These are phyloP conservation scores for Hipposideros larvatus DNA, from an alignment of 2,797 vertebrate genomes.

Conservation along the genomic window DNA sequence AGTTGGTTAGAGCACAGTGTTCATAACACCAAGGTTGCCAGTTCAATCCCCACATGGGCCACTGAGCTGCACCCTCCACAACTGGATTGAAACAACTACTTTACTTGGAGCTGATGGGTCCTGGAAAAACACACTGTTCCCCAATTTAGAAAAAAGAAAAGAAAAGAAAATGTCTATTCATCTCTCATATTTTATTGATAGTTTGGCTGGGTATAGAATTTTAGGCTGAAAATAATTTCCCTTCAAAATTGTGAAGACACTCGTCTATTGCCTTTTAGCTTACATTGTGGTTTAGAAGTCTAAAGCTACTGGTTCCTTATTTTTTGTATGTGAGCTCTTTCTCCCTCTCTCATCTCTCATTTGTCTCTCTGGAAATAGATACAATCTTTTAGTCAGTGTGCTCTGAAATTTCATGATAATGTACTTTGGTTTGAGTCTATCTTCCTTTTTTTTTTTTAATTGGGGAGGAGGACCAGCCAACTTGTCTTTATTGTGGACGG, in stretches of 20 bases:
- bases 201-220: conserved; percentile 30
- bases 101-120: no score
- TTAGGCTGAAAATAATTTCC: conserved; percentile 33
- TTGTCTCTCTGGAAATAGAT: background rate
- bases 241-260: conserved; percentile 33
- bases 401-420: conserved; percentile 34
- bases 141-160: background rate
- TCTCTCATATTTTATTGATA: background rate
- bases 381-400: background rate
- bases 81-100: no score
- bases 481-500: no score
- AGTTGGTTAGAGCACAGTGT: no score
- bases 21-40: no score
- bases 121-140: no score
- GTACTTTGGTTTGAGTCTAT: background rate
- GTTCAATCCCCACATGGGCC: no score
- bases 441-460: no score
- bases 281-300: background rate
- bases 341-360: background rate
- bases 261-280: background rate
- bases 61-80: no score
- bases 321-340: background rate
- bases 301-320: background rate
- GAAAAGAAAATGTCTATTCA: background rate
- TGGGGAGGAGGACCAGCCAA: no score